phyloP scores from a whole-genome alignment of 2,797 vertebrate genomes.

The Prunella strophiata region DNA sequence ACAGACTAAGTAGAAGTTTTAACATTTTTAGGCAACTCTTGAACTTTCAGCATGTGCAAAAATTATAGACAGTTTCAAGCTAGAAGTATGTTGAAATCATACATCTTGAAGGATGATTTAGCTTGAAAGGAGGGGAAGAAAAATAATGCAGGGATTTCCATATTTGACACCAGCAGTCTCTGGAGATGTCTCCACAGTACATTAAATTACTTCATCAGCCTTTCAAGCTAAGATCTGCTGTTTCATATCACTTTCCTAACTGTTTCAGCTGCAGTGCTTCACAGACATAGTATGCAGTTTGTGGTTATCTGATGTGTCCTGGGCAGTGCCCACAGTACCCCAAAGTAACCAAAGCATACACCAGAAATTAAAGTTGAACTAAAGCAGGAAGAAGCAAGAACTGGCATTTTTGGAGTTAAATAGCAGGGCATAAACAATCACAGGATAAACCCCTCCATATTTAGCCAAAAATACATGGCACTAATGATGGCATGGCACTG shows the following conservation, averaged over 20 bases:
- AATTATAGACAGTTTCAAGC: neutral
- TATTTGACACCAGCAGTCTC: neutral
- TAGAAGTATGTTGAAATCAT: neutral
- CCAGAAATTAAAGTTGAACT: neutral
- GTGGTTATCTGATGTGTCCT: neutral
- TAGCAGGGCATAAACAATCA: neutral
- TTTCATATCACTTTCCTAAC: neutral
- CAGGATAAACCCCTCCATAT: neutral
- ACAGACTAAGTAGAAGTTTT: neutral
- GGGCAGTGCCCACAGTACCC: accelerated
- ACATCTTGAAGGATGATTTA: neutral
- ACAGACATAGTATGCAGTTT: too few relatives aligned
- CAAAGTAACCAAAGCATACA: neutral
- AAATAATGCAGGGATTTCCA: neutral
- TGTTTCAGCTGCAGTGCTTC: neutral
- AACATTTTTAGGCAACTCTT: neutral
- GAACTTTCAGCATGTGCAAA: neutral
- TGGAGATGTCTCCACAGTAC: neutral
- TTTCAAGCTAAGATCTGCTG: neutral
- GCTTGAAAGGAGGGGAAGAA: neutral
- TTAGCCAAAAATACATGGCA: neutral
- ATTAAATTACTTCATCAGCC: neutral
- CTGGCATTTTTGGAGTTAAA: neutral
- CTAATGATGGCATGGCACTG: neutral
- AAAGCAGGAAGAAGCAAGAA: neutral